Conservation (phyloP, 1,140 invertebrate genomes). For the Drosophila pseudoobscura region DNA sequence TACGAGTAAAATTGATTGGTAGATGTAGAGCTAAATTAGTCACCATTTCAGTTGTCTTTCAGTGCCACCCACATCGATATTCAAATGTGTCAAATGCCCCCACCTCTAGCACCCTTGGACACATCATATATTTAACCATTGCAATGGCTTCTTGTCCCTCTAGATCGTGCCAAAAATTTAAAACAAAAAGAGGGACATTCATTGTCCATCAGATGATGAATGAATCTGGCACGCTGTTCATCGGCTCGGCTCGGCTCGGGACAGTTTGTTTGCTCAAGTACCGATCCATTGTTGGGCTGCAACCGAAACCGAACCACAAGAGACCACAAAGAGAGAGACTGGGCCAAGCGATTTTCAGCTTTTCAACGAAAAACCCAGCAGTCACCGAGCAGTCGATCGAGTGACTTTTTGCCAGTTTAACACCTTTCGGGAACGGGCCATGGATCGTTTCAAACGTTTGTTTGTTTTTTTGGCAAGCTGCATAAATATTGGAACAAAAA, state of each 20-base stretch:
- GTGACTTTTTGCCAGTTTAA: constrained; percentile 82
- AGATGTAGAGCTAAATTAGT: too few species aligned
- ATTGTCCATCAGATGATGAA: constrained; percentile 58
- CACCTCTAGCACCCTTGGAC: not conserved
- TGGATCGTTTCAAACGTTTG: too few species aligned
- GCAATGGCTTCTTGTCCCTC: constrained; percentile 2
- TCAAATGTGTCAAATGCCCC: too few species aligned
- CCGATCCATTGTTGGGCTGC: constrained; percentile 28
- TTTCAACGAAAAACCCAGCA: constrained; percentile 57
- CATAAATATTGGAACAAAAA: constrained; percentile 61
- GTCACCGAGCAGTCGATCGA: constrained; percentile 10
- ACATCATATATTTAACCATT: constrained; percentile 1
- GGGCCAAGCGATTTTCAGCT: constrained; percentile 68
- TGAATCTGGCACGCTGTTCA: constrained; percentile 40
- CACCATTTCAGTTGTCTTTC: too few species aligned
- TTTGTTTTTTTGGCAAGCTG: constrained; percentile 66
- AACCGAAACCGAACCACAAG: constrained; percentile 36
- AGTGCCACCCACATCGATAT: too few species aligned
- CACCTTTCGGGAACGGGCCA: constrained; percentile 58
- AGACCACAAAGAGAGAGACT: constrained; percentile 35
- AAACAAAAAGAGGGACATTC: not conserved
- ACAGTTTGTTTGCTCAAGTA: constrained; percentile 71
- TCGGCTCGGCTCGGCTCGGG: constrained; percentile 15
- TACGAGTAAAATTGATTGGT: too few species aligned
- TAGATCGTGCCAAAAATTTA: constrained; percentile 62